Evolutionary conservation across 2,888 invertebrate genomes (phyloP), one percentile per base, ranked within the genome.

Genomic region (Cephus spinipes): DNA sequence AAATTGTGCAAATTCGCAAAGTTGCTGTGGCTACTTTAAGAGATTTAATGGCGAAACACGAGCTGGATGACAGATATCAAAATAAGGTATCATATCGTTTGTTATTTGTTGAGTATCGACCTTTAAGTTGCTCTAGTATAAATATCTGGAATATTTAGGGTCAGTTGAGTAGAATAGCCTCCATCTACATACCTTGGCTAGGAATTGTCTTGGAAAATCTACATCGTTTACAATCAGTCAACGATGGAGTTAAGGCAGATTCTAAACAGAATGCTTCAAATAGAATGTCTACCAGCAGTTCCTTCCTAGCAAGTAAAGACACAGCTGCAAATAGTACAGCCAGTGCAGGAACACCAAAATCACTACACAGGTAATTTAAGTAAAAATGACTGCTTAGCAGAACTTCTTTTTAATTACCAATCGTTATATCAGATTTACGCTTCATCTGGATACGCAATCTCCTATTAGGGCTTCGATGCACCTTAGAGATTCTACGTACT

Each of bases 41-140:
- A 80, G 97, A 98, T 90, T 92, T 98, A 81, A 92, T 99, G 84
- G 97, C 97, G 12, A 99, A 99, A 90, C 99, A 99, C 91, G 97
- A 98, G 88, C 94, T 97, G 88, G 99, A 99, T 91, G 97, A 97
- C 90, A 94, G 99, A 79, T 98, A 98, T 90, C 94, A 96, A 85
- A 94, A 95, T 85, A 95, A 96, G 89, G 96, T 95, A 86, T 80
- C 85, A 77, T 77, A 55, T 23, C 9, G 23, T 2, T 23, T 55
- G 55, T 31, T 1, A 68, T 34, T 23, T 31, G 1, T 4, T 68
- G 12, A 34, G 11, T 35, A 68, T 55, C 55, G 23, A 55, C 23
- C 23, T 2, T 23, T 23, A 55, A 55, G 2, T 55, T 55, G 23
- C 2, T 23, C 9, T 23, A 6, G 32, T 74, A 35, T 40, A 34